phyloP scores from a whole-genome alignment of 2,113 vertebrate species.

The Sceloporus undulatus region DNA sequence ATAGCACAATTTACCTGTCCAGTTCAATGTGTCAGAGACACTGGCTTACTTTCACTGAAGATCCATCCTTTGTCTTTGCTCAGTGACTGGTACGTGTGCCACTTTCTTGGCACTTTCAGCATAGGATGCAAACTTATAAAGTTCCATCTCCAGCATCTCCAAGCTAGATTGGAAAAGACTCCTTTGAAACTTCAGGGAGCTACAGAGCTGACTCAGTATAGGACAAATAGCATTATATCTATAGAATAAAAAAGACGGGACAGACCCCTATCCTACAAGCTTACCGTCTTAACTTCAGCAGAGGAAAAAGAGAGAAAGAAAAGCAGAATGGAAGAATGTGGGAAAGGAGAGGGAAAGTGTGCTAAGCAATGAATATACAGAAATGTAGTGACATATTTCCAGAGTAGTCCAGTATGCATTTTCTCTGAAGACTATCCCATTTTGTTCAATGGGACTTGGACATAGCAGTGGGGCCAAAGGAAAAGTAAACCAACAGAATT shows the following conservation, averaged over 20 bases:
- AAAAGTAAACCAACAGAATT: not conserved
- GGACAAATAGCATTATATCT: too few species aligned
- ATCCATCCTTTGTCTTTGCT: too few species aligned
- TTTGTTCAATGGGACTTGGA: not conserved
- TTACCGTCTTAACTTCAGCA: not conserved
- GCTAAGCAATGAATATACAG: not conserved
- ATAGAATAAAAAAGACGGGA: too few species aligned
- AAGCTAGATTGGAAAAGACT: too few species aligned
- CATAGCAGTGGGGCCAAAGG: too few species aligned
- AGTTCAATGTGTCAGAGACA: too few species aligned
- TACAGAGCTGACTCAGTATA: too few species aligned
- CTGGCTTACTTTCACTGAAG: not conserved
- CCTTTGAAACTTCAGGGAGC: too few species aligned
- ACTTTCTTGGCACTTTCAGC: not conserved
- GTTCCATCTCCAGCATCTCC: too few species aligned
- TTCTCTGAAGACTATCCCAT: not conserved
- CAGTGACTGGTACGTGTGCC: not conserved
- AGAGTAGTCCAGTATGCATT: not conserved
- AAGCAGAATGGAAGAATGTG: not conserved
- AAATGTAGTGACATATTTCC: not conserved
- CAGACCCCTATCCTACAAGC: not conserved
- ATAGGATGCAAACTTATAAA: too few species aligned
- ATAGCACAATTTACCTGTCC: too few species aligned
- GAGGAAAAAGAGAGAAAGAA: too few species aligned
- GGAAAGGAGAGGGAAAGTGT: accelerated